A percentile compares a stretch with the other conserved stretches of the same genome.
These are phyloP conservation scores for Brachymystax lenok DNA, from an alignment of 2,797 vertebrate species.

Conservation along the genomic window DNA sequence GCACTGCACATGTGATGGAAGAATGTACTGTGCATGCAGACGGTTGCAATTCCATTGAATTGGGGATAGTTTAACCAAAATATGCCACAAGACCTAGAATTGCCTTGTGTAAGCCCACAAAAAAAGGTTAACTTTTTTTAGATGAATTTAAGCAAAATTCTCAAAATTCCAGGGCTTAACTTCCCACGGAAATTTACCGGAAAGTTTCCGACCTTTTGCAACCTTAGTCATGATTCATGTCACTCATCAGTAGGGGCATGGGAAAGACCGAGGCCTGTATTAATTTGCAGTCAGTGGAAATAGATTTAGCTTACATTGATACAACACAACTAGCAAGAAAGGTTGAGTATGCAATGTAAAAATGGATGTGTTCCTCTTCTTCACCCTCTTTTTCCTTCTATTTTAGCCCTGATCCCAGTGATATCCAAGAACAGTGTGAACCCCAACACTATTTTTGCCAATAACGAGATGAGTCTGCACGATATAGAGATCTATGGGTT, in stretches of 20 bases:
- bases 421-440: conserved; percentile 85
- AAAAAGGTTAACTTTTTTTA: no score
- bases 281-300: not conserved
- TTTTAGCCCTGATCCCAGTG: conserved; percentile 80
- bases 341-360: not conserved
- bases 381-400: not conserved
- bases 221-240: not conserved
- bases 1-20: no score
- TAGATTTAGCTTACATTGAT: not conserved
- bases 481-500: conserved; percentile 97
- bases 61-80: no score
- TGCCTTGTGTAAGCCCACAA: no score
- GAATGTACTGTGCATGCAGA: no score
- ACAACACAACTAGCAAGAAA: not conserved
- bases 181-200: no score
- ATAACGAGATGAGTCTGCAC: conserved; percentile 95
- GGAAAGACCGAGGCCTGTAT: not conserved
- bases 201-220: no score
- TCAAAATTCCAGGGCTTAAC: no score
- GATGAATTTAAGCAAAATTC: no score
- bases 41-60: no score
- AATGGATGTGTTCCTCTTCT: not conserved
- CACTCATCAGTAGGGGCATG: not conserved
- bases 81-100: no score
- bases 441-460: conserved; percentile 94